Evolutionary conservation across 2,888 invertebrate species (phyloP).

Genomic region (Conops quadrifasciatus): DNA sequence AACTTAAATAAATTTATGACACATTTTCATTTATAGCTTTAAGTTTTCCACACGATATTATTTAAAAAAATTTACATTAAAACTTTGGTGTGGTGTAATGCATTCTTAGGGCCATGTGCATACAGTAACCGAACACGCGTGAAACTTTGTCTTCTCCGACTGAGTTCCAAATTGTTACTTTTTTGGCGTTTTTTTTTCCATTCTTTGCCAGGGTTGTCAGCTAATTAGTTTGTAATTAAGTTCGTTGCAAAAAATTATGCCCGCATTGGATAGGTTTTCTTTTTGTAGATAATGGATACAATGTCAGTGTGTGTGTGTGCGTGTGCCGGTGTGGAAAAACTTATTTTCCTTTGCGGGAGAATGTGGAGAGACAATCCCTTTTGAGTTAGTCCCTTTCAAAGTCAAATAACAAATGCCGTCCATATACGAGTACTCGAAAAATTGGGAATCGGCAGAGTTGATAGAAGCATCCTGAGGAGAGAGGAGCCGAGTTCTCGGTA

Average conservation of each 20-base stretch:
- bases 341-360: background rate
- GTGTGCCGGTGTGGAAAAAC: slow-evolving; percentile 1
- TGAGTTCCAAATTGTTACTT: slow-evolving; percentile 15
- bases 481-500: background rate
- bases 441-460: background rate
- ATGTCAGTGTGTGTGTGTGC: background rate
- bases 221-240: slow-evolving; percentile 62
- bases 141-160: slow-evolving; percentile 24
- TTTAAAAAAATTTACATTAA: no score
- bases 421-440: background rate
- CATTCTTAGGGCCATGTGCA: no score
- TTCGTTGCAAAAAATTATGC: slow-evolving; percentile 42
- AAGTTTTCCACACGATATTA: no score
- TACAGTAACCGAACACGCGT: background rate
- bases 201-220: slow-evolving; percentile 37
- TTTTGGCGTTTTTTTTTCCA: no score
- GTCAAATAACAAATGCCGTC: slow-evolving; percentile 22
- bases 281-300: no score
- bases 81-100: no score
- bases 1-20: no score
- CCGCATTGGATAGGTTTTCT: slow-evolving; percentile 27
- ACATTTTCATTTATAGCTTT: no score
- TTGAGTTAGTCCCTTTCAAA: background rate
- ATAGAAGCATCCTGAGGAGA: background rate
- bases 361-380: background rate